These are phyloP conservation scores for Lycopodina hypogea DNA, from an alignment of 37 sponge, comb jelly and placozoan species.

Conservation along the genomic window DNA sequence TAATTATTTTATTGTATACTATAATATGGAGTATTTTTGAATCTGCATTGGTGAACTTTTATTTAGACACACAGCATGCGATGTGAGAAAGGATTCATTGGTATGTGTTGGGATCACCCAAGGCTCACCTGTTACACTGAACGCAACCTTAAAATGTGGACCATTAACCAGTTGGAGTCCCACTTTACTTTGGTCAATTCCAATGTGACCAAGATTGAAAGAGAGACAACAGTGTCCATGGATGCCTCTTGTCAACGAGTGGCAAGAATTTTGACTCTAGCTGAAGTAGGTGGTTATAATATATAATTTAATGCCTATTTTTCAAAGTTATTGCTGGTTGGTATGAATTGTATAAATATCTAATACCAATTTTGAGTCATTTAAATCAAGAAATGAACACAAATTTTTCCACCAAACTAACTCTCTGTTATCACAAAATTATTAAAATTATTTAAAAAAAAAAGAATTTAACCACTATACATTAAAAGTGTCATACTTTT, in stretches of 20 bases:
- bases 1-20: too few relatives aligned
- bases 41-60: neutral
- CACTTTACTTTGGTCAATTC: constrained; percentile 51
- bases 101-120: constrained; percentile 26
- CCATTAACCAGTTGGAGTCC: constrained; percentile 31
- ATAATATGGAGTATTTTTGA: too few relatives aligned
- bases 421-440: too few relatives aligned
- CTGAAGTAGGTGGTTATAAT: constrained; percentile 36
- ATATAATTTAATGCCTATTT: neutral
- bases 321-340: neutral
- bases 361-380: too few relatives aligned
- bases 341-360: too few relatives aligned
- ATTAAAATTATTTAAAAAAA: too few relatives aligned
- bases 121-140: constrained; percentile 35
- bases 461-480: too few relatives aligned
- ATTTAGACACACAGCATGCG: constrained; percentile 3
- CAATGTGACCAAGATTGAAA: constrained; percentile 8
- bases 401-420: too few relatives aligned
- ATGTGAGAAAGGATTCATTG: constrained; percentile 32
- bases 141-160: constrained; percentile 25
- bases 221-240: too few relatives aligned
- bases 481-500: neutral
- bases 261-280: constrained; percentile 39
- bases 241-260: neutral
- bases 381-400: too few relatives aligned